Conservation (phyloP, 2,888 invertebrate species). For the Anthrax anthrax region DNA sequence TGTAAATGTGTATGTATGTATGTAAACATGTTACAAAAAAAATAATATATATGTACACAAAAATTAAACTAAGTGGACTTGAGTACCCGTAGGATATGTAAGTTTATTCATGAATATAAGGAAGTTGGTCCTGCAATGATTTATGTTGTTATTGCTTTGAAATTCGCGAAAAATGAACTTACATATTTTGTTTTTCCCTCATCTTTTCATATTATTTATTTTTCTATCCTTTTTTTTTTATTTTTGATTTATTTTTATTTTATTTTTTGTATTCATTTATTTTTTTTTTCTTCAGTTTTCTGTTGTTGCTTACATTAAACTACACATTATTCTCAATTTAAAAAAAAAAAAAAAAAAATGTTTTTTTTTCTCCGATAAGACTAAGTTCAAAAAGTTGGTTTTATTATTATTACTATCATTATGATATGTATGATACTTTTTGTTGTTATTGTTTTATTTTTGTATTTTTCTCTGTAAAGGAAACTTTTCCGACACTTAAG, state of each 20-base stretch:
- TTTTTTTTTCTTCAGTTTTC: too few species aligned
- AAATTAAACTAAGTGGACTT: background rate
- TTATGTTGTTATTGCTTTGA: conserved; percentile 5
- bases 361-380: background rate
- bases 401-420: background rate
- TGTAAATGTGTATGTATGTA: too few species aligned
- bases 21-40: too few species aligned
- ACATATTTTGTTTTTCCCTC: background rate
- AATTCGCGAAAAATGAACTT: background rate
- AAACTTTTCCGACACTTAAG: conserved; percentile 1
- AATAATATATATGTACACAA: background rate
- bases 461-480: background rate
- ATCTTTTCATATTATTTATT: too few species aligned
- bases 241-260: too few species aligned
- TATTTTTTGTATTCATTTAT: background rate
- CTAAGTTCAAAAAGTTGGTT: background rate
- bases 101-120: conserved; percentile 1
- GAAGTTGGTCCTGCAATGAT: conserved; percentile 2
- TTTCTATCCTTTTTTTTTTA: too few species aligned
- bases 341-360: too few species aligned
- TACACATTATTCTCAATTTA: background rate
- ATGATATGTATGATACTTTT: too few species aligned
- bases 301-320: background rate
- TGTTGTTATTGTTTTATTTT: too few species aligned
- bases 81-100: conserved; percentile 3